phyloP scores from a whole-genome alignment of 2,113 vertebrate species.

The Eolophus roseicapilla region DNA sequence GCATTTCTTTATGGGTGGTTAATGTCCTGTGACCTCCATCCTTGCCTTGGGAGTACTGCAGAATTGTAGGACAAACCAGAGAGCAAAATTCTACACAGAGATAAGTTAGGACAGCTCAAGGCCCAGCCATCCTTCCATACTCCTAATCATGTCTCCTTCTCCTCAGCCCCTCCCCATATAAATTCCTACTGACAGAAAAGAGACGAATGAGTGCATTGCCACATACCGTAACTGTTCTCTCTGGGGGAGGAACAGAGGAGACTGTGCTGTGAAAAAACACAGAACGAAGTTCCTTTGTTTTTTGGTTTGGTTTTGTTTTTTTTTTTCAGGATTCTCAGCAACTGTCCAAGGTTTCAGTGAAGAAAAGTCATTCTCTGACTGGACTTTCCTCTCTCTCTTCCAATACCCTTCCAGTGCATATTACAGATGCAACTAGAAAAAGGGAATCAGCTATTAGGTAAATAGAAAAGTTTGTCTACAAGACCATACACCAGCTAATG shows the following conservation, averaged over 20 bases:
- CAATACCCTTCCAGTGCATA: slow-evolving; percentile 88
- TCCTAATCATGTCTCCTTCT: neutral
- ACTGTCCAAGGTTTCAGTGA: slow-evolving; percentile 52
- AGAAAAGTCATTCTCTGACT: slow-evolving; percentile 79
- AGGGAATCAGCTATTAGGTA: slow-evolving; percentile 86
- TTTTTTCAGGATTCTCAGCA: slow-evolving; percentile 63
- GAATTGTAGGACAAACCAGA: neutral
- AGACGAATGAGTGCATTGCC: neutral
- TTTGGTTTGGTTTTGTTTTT: neutral
- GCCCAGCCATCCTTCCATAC: neutral
- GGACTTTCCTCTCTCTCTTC: slow-evolving; percentile 83
- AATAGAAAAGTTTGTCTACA: neutral
- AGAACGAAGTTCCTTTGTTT: neutral
- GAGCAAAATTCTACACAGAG: neutral
- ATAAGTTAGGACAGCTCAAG: neutral
- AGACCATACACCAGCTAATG: neutral
- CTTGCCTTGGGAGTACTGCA: neutral
- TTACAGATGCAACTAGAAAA: slow-evolving; percentile 87
- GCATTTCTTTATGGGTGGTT: neutral
- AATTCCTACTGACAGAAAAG: neutral
- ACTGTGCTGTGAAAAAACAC: neutral
- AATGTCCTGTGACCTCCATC: neutral
- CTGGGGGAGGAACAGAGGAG: neutral
- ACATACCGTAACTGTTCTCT: neutral
- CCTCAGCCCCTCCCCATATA: neutral